Percentiles rank a stretch among this genome's conserved stretches.
Conservation (phyloP, 2,113 vertebrate species). For the Catagonus wagneri region DNA sequence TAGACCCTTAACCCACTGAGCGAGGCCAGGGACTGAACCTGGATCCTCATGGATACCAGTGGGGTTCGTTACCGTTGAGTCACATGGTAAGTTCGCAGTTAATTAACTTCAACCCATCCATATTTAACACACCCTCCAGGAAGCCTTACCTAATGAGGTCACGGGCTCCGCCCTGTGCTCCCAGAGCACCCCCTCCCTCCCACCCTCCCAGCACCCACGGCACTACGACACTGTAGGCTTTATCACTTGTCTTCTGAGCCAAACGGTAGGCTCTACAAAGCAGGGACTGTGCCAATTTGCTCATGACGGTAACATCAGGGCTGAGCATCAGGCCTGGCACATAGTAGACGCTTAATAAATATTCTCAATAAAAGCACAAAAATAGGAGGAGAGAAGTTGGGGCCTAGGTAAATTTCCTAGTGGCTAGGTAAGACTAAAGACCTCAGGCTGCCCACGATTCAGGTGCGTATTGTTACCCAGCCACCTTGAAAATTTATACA, state of each 20-base stretch:
- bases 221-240: background rate
- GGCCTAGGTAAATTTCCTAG: background rate
- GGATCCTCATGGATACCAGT: too few relatives aligned
- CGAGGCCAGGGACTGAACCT: too few relatives aligned
- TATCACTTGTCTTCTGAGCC: background rate
- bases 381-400: background rate
- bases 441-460: background rate
- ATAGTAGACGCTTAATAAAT: background rate
- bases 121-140: background rate
- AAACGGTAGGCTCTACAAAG: background rate
- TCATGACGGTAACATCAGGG: background rate
- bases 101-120: background rate
- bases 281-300: background rate
- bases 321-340: background rate
- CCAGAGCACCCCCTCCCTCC: background rate
- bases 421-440: background rate
- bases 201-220: background rate
- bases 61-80: too few relatives aligned
- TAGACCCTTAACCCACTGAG: too few relatives aligned
- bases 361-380: conserved; percentile 19
- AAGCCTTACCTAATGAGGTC: background rate
- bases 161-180: background rate
- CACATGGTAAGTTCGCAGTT: background rate
- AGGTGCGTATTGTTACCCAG: background rate
- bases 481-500: background rate